Conservation (phyloP, 2,888 invertebrate species). For the Heterodera filipjevi region DNA sequence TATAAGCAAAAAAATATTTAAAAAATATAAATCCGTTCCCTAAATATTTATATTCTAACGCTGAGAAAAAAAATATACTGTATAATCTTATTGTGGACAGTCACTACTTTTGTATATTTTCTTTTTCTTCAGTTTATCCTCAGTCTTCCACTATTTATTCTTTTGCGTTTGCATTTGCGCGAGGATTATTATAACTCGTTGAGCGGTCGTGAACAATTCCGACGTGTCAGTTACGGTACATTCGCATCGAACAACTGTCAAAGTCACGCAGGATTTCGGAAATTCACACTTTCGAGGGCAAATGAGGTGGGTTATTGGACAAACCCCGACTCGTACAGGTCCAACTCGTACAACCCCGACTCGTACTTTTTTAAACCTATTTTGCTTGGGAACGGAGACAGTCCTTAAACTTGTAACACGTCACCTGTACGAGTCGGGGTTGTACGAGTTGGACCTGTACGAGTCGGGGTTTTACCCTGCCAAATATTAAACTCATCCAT, state of each 20-base stretch:
- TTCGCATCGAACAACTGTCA: conserved; percentile 26
- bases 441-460: too few relatives aligned
- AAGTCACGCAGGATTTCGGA: not conserved
- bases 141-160: conserved; percentile 63
- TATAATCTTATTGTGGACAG: not conserved
- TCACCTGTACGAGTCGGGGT: too few relatives aligned
- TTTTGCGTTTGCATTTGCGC: conserved; percentile 57
- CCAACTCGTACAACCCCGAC: too few relatives aligned
- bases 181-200: conserved; percentile 58
- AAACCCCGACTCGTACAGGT: too few relatives aligned
- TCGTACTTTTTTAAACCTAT: too few relatives aligned
- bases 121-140: conserved; percentile 54
- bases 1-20: too few relatives aligned
- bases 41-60: too few relatives aligned
- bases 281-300: not conserved
- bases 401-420: too few relatives aligned
- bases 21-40: too few relatives aligned
- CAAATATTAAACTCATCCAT: too few relatives aligned
- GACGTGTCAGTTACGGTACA: conserved; percentile 58
- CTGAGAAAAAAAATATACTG: not conserved
- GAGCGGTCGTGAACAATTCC: conserved; percentile 53
- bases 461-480: too few relatives aligned
- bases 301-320: conserved; percentile 8
- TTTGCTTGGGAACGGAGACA: too few relatives aligned
- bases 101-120: not conserved